Evolutionary conservation across 1,140 invertebrate genomes (phyloP).

Genomic region (Solenopsis fugax): DNA sequence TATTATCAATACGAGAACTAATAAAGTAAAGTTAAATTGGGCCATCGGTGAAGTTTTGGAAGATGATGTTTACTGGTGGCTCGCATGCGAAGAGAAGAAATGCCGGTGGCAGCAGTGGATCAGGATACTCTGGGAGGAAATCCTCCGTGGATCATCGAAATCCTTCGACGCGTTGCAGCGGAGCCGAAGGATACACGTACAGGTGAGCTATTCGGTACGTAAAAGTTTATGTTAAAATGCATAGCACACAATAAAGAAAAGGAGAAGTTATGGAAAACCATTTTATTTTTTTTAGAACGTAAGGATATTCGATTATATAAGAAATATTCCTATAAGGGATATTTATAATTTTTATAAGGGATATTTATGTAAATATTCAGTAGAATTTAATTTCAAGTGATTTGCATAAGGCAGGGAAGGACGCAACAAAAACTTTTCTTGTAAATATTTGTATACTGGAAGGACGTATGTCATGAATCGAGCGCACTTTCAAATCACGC

Average conservation of each 20-base stretch:
- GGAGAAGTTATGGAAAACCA: too few relatives aligned
- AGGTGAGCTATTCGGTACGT: constrained; percentile 77
- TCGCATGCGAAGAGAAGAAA: constrained; percentile 86
- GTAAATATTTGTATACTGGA: too few relatives aligned
- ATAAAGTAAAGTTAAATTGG: constrained; percentile 1
- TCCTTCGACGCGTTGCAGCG: constrained; percentile 69
- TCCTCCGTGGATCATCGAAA: constrained; percentile 79
- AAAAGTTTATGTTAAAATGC: constrained; percentile 1
- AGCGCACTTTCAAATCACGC: too few relatives aligned
- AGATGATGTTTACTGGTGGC: constrained; percentile 88
- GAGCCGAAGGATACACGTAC: constrained; percentile 83
- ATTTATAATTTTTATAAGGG: too few relatives aligned
- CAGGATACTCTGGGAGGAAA: constrained; percentile 76
- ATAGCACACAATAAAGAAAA: not conserved
- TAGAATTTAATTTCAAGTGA: too few relatives aligned
- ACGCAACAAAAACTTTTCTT: too few relatives aligned
- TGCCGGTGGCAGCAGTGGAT: constrained; percentile 75
- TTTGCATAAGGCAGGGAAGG: too few relatives aligned
- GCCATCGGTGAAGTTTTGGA: constrained; percentile 19
- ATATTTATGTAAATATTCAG: too few relatives aligned
- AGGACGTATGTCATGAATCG: too few relatives aligned
- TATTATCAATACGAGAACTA: not conserved
- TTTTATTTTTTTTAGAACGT: too few relatives aligned
- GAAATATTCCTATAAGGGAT: too few relatives aligned
- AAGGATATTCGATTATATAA: too few relatives aligned